phyloP scores from a whole-genome alignment of 2,888 invertebrate species.

The Allophyes oxyacanthae region DNA sequence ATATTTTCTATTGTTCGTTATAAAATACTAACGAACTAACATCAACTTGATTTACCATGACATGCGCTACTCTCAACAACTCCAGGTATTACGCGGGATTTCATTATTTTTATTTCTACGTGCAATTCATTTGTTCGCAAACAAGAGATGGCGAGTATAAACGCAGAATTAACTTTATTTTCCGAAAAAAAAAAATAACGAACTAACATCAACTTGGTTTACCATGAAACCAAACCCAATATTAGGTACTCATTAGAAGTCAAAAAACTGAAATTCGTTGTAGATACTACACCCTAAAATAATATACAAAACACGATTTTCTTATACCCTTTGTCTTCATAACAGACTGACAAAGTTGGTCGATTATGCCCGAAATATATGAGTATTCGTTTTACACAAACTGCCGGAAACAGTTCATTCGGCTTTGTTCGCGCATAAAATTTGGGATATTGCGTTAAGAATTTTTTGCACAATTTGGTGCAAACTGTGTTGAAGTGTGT shows the following conservation, averaged over 20 bases:
- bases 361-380: conserved; percentile 18
- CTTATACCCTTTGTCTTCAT: neutral
- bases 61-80: neutral
- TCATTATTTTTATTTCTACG: conserved; percentile 1
- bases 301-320: neutral
- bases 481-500: too few relatives aligned
- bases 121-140: neutral
- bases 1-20: too few relatives aligned
- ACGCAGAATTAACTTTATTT: too few relatives aligned
- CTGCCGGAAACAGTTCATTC: conserved; percentile 2
- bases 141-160: too few relatives aligned
- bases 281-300: too few relatives aligned
- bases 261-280: too few relatives aligned
- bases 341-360: conserved; percentile 7
- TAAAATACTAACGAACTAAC: too few relatives aligned
- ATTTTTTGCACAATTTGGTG: conserved; percentile 5
- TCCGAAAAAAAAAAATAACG: too few relatives aligned
- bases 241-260: too few relatives aligned
- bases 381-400: conserved; percentile 6
- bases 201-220: too few relatives aligned
- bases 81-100: neutral
- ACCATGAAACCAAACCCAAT: too few relatives aligned
- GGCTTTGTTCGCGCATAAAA: neutral
- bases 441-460: neutral
- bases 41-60: too few relatives aligned